A percentile compares a stretch with the other conserved stretches of the same genome.
phyloP scores from a whole-genome alignment of 2,797 vertebrate species.

The Alcedo atthis region DNA sequence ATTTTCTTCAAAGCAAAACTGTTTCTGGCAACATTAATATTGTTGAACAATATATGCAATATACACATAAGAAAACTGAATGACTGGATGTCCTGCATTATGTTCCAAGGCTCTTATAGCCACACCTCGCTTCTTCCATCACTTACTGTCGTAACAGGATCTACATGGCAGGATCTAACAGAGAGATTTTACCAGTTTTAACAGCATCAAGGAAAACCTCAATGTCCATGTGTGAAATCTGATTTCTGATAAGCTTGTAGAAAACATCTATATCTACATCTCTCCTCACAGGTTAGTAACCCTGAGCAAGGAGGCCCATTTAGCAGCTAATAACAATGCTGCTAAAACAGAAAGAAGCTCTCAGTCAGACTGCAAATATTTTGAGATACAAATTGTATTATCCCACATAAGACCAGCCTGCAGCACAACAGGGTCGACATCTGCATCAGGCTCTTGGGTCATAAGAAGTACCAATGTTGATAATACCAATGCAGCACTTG shows the following conservation, averaged over 20 bases:
- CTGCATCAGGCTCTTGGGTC: background rate
- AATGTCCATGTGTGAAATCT: background rate
- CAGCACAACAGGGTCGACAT: background rate
- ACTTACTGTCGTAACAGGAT: background rate
- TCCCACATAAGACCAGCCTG: background rate
- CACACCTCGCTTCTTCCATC: background rate
- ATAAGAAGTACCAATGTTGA: background rate
- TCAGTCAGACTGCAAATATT: background rate
- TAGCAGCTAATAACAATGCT: background rate
- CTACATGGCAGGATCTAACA: background rate
- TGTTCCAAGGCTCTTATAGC: background rate
- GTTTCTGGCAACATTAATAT: background rate
- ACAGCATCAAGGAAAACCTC: background rate
- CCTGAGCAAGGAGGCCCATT: background rate
- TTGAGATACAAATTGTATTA: background rate
- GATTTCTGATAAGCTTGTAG: background rate
- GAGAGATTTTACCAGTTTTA: background rate
- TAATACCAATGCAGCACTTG: background rate
- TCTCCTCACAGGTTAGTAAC: background rate
- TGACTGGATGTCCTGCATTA: background rate
- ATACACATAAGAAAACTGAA: background rate
- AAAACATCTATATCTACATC: background rate
- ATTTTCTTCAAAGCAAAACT: background rate
- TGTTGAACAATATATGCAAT: background rate
- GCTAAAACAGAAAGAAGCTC: background rate